Evolutionary conservation across 2,113 vertebrate species (phyloP).

Genomic region (Colossoma macropomum): DNA sequence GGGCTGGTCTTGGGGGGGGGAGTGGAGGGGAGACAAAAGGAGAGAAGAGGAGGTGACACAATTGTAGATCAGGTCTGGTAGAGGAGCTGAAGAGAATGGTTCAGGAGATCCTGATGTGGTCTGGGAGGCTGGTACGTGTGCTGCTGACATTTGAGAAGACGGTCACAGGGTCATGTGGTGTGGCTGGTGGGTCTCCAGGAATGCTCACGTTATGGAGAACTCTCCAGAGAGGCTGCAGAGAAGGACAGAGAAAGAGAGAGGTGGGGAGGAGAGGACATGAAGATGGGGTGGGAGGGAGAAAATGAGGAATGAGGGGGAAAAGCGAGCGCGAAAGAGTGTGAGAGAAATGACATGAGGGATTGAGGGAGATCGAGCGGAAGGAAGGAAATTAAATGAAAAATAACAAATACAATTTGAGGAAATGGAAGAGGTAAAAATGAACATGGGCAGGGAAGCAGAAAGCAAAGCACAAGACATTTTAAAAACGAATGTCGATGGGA

Average conservation of each 20-base stretch:
- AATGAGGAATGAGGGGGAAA: slow-evolving; percentile 19
- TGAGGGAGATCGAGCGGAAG: slow-evolving; percentile 28
- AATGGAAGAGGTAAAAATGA: slow-evolving; percentile 43
- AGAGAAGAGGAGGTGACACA: neutral
- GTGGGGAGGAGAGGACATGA: slow-evolving; percentile 7
- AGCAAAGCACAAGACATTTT: neutral
- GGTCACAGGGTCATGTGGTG: neutral
- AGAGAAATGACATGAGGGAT: slow-evolving; percentile 40
- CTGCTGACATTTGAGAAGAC: slow-evolving; percentile 31
- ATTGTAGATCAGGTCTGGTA: slow-evolving; percentile 9
- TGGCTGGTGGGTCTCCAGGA: slow-evolving; percentile 38
- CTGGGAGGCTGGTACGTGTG: slow-evolving; percentile 30
- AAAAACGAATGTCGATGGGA: neutral
- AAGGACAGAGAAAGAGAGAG: slow-evolving; percentile 38
- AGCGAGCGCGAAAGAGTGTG: slow-evolving; percentile 1
- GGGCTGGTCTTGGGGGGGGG: neutral
- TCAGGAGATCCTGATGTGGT: slow-evolving; percentile 6
- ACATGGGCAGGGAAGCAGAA: slow-evolving; percentile 20
- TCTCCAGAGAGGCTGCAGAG: slow-evolving; percentile 79
- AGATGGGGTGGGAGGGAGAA: neutral
- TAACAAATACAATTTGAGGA: slow-evolving; percentile 37
- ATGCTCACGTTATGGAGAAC: slow-evolving; percentile 71
- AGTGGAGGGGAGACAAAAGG: neutral
- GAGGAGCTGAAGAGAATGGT: neutral
- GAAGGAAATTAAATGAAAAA: slow-evolving; percentile 46